Conservation (phyloP, 2,113 vertebrate species). For the Epinephelus lanceolatus region DNA sequence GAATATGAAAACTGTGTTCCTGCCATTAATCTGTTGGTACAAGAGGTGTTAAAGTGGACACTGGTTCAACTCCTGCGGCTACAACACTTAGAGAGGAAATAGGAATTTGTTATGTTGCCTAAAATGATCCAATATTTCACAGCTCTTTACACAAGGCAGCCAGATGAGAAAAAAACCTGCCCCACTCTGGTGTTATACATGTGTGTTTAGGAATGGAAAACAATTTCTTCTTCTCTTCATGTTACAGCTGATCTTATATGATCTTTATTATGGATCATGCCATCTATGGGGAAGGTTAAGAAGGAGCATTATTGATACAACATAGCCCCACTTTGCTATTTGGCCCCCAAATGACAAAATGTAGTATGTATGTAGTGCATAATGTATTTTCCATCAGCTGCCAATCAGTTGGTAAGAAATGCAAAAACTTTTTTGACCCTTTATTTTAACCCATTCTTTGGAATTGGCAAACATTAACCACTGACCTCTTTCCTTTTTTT, state of each 20-base stretch:
- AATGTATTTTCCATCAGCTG: not conserved
- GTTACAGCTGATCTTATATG: not conserved
- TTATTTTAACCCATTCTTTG: not conserved
- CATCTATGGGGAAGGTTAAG: not conserved
- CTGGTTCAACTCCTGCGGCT: conserved; percentile 23
- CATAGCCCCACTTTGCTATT: too few species aligned
- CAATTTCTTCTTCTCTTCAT: not conserved
- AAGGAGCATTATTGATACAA: not conserved
- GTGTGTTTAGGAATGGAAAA: not conserved
- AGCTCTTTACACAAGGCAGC: conserved; percentile 7
- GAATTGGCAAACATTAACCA: not conserved
- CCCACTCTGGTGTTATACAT: not conserved
- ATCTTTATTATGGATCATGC: not conserved
- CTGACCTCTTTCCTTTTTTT: not conserved
- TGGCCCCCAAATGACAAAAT: not conserved
- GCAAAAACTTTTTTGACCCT: not conserved
- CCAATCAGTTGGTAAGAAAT: too few species aligned
- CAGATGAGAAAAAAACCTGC: not conserved
- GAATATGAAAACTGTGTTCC: conserved; percentile 49
- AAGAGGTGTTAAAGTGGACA: conserved; percentile 39
- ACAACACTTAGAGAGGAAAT: conserved; percentile 21
- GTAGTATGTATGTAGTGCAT: not conserved
- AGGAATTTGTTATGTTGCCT: conserved; percentile 26
- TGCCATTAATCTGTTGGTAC: conserved; percentile 62
- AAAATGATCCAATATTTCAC: conserved; percentile 36